Base-by-base conservation (phyloP, 2,888 invertebrate genomes). In the Automeris io region DNA sequence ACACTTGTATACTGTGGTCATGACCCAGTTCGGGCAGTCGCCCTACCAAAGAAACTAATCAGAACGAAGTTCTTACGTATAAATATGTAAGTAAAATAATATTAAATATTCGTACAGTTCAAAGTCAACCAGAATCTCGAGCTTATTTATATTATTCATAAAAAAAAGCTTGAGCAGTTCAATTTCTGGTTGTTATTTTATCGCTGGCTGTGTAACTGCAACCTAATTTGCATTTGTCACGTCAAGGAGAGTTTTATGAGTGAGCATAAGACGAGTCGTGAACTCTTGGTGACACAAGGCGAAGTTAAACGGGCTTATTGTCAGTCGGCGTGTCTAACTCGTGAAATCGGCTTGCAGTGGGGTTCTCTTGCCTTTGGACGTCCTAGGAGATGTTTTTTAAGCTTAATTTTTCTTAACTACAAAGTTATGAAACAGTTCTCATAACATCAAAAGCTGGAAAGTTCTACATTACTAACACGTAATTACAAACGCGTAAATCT, bases 261-360 rank as follows among this genome's bases (percentile, higher is more conserved):
- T 63, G 63, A 64, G 62, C 59, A 60, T 63, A 57, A 57, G 64
- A 46, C 59, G 60, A 62, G 61, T 72, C 71, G 65, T 75, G 80
- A 73, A 72, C 74, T 62, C 57, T 62, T 63, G 60, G 74, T 71
- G 80, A 80, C 80, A 80, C 79, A 61, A 57, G 45, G 57, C 54
- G 64, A 59, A 56, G 70, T 73, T 72, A 77, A 75, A 65, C 57
- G 57, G 58, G 72, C 62, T 63, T 76, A 82, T 83, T 85, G 83
- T 83, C 85, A 82, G 82, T 80, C 65, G 55, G 63, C 81, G 81
- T 83, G 65, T 64, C 83, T 77, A 83, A 85, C 67, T 61, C 75
- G 82, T 80, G 78, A 85, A 85, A 85, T 86, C 72, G 58, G 49
- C 80, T 61, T 62, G 70, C 70, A 54, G 73, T 75, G 74, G 66